Evolutionary conservation across 2,888 invertebrate species (phyloP).

Genomic region (Hipparchia semele): DNA sequence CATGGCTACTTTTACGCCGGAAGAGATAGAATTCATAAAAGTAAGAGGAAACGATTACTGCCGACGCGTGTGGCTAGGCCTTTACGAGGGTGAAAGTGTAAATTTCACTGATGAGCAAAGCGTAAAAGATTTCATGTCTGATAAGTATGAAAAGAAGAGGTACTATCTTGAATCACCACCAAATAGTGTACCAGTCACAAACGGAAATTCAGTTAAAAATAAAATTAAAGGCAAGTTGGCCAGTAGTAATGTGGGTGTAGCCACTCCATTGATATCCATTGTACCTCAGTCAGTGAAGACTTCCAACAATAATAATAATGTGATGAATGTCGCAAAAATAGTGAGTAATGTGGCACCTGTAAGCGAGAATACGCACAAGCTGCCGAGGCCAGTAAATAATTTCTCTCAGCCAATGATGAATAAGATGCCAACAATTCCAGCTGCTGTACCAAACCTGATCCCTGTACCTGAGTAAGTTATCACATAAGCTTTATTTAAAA

Average conservation of each 20-base stretch:
- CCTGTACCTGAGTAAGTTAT: constrained; percentile 74
- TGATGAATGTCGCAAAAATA: constrained; percentile 60
- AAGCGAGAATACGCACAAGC: constrained; percentile 62
- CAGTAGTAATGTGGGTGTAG: constrained; percentile 49
- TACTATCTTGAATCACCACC: constrained; percentile 75
- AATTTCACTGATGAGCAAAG: constrained; percentile 94
- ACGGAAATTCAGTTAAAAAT: constrained; percentile 63
- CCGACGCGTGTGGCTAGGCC: constrained; percentile 95
- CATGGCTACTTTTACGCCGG: constrained; percentile 98
- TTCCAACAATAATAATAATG: constrained; percentile 57
- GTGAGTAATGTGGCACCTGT: constrained; percentile 58
- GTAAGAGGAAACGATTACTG: constrained; percentile 97
- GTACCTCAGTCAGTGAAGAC: constrained; percentile 60
- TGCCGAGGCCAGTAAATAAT: constrained; percentile 66
- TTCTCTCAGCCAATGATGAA: constrained; percentile 57
- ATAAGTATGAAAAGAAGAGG: constrained; percentile 97
- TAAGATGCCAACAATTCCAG: constrained; percentile 45
- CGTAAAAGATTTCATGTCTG: constrained; percentile 95
- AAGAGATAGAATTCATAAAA: constrained; percentile 96
- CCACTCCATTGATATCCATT: constrained; percentile 70
- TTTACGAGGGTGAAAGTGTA: constrained; percentile 89
- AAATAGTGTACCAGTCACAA: constrained; percentile 53
- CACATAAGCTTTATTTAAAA: not conserved
- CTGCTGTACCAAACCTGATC: constrained; percentile 43
- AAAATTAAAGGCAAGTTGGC: constrained; percentile 65